phyloP scores from a whole-genome alignment of 2,797 vertebrate species.

The Choloepus didactylus region DNA sequence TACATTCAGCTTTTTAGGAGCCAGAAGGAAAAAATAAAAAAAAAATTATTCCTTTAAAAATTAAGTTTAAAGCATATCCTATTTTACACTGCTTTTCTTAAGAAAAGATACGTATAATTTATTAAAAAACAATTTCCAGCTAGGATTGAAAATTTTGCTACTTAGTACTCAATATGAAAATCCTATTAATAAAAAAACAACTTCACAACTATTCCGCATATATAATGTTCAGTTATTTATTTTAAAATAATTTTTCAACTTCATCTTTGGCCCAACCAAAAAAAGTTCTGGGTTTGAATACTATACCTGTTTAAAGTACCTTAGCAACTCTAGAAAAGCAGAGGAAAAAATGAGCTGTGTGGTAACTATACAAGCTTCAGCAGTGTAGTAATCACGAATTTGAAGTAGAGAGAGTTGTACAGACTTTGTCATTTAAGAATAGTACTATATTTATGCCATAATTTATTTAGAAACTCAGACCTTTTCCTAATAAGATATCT shows the following conservation, averaged over 20 bases:
- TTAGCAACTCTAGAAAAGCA: neutral
- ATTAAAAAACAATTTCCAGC: neutral
- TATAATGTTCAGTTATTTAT: neutral
- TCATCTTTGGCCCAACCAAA: neutral
- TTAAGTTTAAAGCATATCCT: neutral
- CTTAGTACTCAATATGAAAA: constrained; percentile 1
- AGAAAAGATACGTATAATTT: neutral
- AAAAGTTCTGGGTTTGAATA: neutral
- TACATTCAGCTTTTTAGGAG: neutral
- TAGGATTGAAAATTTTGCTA: neutral
- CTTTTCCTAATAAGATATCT: neutral
- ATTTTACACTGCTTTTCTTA: neutral
- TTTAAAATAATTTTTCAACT: constrained; percentile 32
- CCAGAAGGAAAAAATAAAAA: neutral
- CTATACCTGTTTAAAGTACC: neutral
- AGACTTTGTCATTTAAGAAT: neutral
- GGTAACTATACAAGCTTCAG: neutral
- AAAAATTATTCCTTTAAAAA: constrained; percentile 41
- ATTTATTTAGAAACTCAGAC: neutral
- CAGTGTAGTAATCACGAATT: neutral
- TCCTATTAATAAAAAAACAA: constrained; percentile 1
- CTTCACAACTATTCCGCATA: neutral
- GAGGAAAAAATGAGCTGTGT: neutral
- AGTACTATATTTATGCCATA: neutral
- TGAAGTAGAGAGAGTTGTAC: neutral